Evolutionary conservation across 2,797 vertebrate species (phyloP).

Genomic region (Dendrocincla tyrannina): DNA sequence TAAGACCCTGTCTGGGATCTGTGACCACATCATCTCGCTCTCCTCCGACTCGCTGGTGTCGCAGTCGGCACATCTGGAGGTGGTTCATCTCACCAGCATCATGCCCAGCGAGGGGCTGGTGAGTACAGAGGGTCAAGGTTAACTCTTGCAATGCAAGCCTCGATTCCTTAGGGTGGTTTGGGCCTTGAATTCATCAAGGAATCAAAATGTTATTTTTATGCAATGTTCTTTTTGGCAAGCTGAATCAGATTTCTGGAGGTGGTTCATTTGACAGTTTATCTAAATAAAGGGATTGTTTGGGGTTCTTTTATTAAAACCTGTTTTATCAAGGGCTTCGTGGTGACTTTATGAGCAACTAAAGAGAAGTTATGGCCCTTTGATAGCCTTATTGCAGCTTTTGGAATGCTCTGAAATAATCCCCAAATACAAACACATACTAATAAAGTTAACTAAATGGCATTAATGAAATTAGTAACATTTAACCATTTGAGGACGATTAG

Average conservation of each 20-base stretch:
- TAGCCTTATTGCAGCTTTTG: not conserved
- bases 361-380: not conserved
- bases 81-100: constrained; percentile 87
- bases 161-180: not conserved
- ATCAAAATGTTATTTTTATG: not conserved
- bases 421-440: not conserved
- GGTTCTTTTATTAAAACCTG: not conserved
- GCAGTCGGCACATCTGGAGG: constrained; percentile 88
- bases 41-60: constrained; percentile 90
- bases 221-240: not conserved
- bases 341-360: not conserved
- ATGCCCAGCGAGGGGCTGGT: constrained; percentile 89
- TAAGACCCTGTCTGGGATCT: constrained; percentile 92
- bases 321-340: not conserved
- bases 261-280: not conserved
- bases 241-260: not conserved
- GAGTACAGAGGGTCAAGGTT: constrained; percentile 56
- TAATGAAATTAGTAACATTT: not conserved
- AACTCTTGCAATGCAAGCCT: not conserved
- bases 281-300: not conserved
- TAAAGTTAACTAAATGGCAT: not conserved
- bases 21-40: constrained; percentile 92
- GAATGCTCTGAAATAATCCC: not conserved
- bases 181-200: not conserved
- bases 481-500: not conserved